Evolutionary conservation across 2,797 vertebrate species (phyloP), one percentile per base, ranked within the genome.

Genomic region (Epinephelus coioides): DNA sequence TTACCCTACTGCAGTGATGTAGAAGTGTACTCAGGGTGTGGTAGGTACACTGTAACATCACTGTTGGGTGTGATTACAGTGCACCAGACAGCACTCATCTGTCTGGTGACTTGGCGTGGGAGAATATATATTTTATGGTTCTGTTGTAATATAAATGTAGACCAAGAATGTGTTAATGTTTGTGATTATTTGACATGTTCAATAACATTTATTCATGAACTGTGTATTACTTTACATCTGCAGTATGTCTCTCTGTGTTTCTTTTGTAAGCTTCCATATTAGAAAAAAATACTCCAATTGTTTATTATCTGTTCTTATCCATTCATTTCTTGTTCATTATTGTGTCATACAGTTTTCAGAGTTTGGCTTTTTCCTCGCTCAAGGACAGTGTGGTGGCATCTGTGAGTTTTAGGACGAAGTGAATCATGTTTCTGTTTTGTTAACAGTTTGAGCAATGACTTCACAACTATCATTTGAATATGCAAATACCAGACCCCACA

Each of bases 341-440:
- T 50, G 38, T 69, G 25, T 47, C 68, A 2, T 15, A 1, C 25
- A n/a, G 10, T 53, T 67, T 74, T 30, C 21, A 17, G 55, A 23
- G 53, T 60, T 82, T 74, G 62, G 7, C 51, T 63, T 73, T 67
- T 47, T 82, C 40, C 54, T 69, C 65, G 27, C 34, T 81, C 63
- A 63, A 40, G 51, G 50, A 69, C 67, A 69, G 10, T 23, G 66
- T 65, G 53, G 56, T 19, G 72, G 67, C 25, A 55, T 51, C 12
- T 87, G 77, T 71, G 74, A 51, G n/a, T 69, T 83, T 74, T 60
- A 44, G 53, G 50, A 78, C 68, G 71, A 54, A 6, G 27, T 74
- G 67, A 84, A 76, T 81, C 68, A 50, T 71, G 54, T 79, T 72
- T 68, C 69, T 85, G 73, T 86, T 82, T 80, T 69, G 46, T 66